Percentiles rank a stretch among this genome's conserved stretches.
Conservation (phyloP, 92 coral and sea anemone species). For the Porites rus region DNA sequence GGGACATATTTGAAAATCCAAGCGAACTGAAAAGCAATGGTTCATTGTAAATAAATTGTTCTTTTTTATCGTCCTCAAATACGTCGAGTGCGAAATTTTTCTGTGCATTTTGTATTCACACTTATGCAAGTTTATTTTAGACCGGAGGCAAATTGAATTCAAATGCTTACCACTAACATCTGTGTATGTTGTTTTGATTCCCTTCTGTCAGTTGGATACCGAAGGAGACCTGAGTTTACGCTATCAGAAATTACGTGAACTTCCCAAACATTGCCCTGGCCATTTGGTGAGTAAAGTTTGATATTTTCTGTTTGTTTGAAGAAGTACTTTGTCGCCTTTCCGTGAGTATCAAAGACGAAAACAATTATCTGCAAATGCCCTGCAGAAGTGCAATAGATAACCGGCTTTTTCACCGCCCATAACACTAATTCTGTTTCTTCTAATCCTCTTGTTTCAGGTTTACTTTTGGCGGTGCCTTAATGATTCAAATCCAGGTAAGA, state of each 20-base stretch:
- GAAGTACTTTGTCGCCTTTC: slow-evolving; percentile 40
- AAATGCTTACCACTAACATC: slow-evolving; percentile 65
- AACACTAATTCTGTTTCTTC: slow-evolving; percentile 19
- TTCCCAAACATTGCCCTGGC: slow-evolving; percentile 95
- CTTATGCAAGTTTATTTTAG: slow-evolving; percentile 78
- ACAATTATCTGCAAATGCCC: slow-evolving; percentile 24
- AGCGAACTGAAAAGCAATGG: slow-evolving; percentile 44
- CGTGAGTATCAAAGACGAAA: slow-evolving; percentile 1
- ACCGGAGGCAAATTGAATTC: slow-evolving; percentile 76
- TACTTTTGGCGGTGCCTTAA: slow-evolving; percentile 90
- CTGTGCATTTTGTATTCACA: slow-evolving; percentile 49
- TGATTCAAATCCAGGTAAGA: slow-evolving; percentile 84
- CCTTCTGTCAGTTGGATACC: slow-evolving; percentile 77
- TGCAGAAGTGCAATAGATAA: slow-evolving; percentile 26
- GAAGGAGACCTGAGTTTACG: slow-evolving; percentile 82
- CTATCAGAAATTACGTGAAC: slow-evolving; percentile 78
- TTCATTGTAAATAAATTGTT: slow-evolving; percentile 42
- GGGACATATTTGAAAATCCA: slow-evolving; percentile 72
- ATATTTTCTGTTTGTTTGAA: slow-evolving; percentile 47
- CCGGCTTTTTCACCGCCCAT: slow-evolving; percentile 29
- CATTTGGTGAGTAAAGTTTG: slow-evolving; percentile 88
- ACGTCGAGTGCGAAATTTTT: slow-evolving; percentile 46
- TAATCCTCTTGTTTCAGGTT: slow-evolving; percentile 75
- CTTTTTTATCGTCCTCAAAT: slow-evolving; percentile 49
- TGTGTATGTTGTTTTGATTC: slow-evolving; percentile 55